phyloP scores from a whole-genome alignment of 2,797 vertebrate genomes.

The Cuculus canorus region DNA sequence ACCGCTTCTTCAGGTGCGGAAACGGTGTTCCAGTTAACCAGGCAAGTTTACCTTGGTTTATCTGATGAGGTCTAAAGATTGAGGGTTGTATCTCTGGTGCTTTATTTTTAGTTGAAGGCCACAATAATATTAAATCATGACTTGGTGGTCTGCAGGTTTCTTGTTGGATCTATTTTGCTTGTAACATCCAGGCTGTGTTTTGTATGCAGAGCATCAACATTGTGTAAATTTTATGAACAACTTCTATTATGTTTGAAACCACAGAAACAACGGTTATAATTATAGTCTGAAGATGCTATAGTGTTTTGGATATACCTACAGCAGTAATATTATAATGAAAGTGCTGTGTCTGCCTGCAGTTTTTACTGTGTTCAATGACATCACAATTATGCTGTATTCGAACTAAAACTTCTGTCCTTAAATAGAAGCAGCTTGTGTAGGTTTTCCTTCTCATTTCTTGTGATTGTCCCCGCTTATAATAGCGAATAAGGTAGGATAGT shows the following conservation, averaged over 20 bases:
- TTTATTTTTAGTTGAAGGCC: slow-evolving; percentile 48
- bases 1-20: not conserved
- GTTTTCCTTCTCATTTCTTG: slow-evolving; percentile 39
- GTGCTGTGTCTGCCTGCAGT: slow-evolving; percentile 63
- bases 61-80: slow-evolving; percentile 14
- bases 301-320: slow-evolving; percentile 73
- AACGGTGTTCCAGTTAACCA: not conserved
- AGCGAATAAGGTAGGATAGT: not conserved
- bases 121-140: slow-evolving; percentile 15
- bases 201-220: slow-evolving; percentile 19
- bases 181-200: slow-evolving; percentile 53
- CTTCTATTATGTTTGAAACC: slow-evolving; percentile 75
- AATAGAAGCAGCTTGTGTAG: slow-evolving; percentile 73
- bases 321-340: slow-evolving; percentile 65
- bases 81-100: not conserved
- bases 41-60: slow-evolving; percentile 42
- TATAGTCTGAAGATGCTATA: slow-evolving; percentile 71
- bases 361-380: slow-evolving; percentile 70
- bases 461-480: slow-evolving; percentile 39
- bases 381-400: slow-evolving; percentile 71
- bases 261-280: slow-evolving; percentile 75
- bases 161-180: slow-evolving; percentile 47
- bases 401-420: slow-evolving; percentile 77
- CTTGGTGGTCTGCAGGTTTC: slow-evolving; percentile 47
- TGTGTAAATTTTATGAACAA: slow-evolving; percentile 68